Evolutionary conservation across 2,888 invertebrate species (phyloP).

Genomic region (Synergus japonicus): DNA sequence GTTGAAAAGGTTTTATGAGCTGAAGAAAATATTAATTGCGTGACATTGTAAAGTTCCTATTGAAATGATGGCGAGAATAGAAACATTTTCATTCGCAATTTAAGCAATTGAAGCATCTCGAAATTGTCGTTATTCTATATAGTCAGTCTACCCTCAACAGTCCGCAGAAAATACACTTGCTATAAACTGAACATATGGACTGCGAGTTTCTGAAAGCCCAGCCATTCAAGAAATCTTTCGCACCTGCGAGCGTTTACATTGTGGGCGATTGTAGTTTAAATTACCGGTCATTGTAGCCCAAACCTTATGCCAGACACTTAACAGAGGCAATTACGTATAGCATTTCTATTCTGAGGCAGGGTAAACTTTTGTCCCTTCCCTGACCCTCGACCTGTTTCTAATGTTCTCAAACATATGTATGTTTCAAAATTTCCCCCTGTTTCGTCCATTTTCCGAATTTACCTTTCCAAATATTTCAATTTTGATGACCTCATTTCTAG

Average conservation of each 20-base stretch:
- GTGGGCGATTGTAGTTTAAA: slow-evolving; percentile 35
- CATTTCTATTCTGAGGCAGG: background rate
- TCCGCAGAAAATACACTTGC: background rate
- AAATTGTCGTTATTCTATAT: slow-evolving; percentile 7
- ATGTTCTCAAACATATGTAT: background rate
- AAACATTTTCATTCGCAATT: slow-evolving; percentile 9
- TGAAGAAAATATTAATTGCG: background rate
- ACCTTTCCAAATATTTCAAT: no score
- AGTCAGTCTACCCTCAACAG: background rate
- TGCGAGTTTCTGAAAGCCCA: slow-evolving; percentile 1
- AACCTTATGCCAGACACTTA: background rate
- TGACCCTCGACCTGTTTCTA: background rate
- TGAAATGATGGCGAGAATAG: background rate
- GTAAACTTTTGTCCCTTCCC: background rate
- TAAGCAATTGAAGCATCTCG: slow-evolving; percentile 13
- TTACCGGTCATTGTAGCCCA: slow-evolving; percentile 35
- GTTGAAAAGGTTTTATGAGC: background rate
- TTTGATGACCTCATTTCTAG: background rate
- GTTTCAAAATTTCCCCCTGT: background rate
- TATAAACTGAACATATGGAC: slow-evolving; percentile 10
- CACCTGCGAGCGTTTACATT: slow-evolving; percentile 36
- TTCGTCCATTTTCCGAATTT: background rate
- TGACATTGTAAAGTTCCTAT: background rate
- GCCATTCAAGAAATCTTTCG: slow-evolving; percentile 31
- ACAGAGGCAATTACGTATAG: background rate